Evolutionary conservation across 2,797 vertebrate genomes (phyloP).

Genomic region (Muraenolepis orangiensis): DNA sequence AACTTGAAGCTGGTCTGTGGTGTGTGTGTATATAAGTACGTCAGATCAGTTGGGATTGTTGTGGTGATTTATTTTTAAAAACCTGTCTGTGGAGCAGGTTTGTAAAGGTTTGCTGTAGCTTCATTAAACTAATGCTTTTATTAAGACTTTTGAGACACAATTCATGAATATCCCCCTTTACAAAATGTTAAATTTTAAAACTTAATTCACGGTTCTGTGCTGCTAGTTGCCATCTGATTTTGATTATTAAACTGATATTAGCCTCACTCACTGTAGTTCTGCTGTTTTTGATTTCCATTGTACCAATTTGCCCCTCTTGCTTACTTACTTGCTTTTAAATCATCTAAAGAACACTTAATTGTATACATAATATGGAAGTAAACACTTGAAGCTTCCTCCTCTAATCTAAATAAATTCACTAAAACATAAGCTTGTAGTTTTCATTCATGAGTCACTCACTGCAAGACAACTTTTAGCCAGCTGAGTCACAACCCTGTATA

Average conservation of each 20-base stretch:
- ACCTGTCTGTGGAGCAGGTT: no score
- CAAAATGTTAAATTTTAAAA: no score
- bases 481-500: no score
- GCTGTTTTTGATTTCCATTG: neutral
- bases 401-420: neutral
- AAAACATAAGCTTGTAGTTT: neutral
- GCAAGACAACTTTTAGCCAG: no score
- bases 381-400: neutral
- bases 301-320: neutral
- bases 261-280: neutral
- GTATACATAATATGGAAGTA: neutral
- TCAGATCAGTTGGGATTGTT: neutral
- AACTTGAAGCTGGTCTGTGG: neutral
- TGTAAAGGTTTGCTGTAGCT: no score
- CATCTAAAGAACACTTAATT: neutral
- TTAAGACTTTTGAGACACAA: no score
- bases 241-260: neutral
- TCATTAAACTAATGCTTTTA: no score
- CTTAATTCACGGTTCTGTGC: neutral
- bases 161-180: neutral
- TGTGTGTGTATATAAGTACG: neutral
- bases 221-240: neutral
- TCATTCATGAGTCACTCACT: neutral
- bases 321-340: neutral
- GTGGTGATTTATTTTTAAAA: no score